phyloP scores from a whole-genome alignment of 2,888 invertebrate genomes.

The Dioctria linearis region DNA sequence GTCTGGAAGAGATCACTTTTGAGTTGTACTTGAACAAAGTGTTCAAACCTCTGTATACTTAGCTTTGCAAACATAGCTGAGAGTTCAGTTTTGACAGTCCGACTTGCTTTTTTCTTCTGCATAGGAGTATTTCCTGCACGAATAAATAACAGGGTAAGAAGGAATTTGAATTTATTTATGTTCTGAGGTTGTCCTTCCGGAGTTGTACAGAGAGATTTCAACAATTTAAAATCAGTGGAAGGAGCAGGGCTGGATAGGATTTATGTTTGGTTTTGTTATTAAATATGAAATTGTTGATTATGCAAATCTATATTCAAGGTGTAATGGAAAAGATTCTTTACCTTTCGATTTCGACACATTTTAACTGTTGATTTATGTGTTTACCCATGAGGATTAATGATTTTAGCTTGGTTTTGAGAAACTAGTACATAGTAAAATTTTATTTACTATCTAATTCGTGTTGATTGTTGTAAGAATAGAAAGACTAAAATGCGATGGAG shows the following conservation, averaged over 20 bases:
- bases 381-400: too few species aligned
- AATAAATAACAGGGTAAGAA: conserved; percentile 33
- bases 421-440: too few species aligned
- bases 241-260: conserved; percentile 29
- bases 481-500: too few species aligned
- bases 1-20: conserved; percentile 32
- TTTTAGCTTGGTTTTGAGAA: too few species aligned
- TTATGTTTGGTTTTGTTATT: conserved; percentile 41
- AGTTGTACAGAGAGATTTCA: conserved; percentile 17
- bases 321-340: conserved; percentile 2
- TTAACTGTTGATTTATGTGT: too few species aligned
- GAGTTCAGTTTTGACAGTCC: conserved; percentile 16
- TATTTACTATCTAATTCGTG: too few species aligned
- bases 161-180: conserved; percentile 41
- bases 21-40: conserved; percentile 30
- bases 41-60: conserved; percentile 34
- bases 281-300: conserved; percentile 34
- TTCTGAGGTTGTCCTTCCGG: neutral
- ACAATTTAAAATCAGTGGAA: conserved; percentile 25
- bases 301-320: neutral
- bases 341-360: too few species aligned
- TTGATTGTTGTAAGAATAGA: too few species aligned
- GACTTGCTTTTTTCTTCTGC: neutral
- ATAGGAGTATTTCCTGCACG: conserved; percentile 16
- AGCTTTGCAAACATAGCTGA: conserved; percentile 15